Percentiles rank a stretch among this genome's conserved stretches.
Evolutionary conservation across 35 echinoderm and acorn worm genomes (phyloP).

Genomic region (Apostichopus japonicus): DNA sequence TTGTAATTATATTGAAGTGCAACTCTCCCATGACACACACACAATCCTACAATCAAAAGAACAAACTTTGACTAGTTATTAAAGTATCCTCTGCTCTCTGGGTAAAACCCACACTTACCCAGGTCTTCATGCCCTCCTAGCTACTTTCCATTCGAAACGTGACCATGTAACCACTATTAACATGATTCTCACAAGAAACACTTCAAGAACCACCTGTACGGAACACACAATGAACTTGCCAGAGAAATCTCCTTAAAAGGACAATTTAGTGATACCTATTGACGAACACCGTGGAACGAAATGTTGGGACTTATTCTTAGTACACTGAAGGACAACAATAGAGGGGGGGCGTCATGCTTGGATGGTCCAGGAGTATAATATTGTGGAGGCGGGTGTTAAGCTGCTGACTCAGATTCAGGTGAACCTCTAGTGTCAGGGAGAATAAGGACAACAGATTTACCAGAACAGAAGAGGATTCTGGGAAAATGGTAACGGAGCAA

Average conservation of each 20-base stretch:
- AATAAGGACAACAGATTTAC: slow-evolving; percentile 7
- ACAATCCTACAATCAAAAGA: no score
- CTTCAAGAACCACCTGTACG: no score
- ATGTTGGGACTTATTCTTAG: not conserved
- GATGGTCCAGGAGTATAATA: not conserved
- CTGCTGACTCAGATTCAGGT: slow-evolving; percentile 48
- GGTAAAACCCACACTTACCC: no score
- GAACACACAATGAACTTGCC: not conserved
- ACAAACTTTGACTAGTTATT: no score
- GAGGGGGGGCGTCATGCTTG: not conserved
- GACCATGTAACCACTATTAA: no score
- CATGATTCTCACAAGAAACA: no score
- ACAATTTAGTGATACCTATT: not conserved
- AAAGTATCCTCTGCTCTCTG: no score
- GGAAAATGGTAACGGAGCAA: no score
- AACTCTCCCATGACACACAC: no score
- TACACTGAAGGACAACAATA: not conserved
- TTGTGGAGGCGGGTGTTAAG: slow-evolving; percentile 33
- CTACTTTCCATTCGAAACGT: no score
- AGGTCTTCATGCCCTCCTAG: no score
- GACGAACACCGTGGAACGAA: not conserved
- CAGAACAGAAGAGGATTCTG: not conserved
- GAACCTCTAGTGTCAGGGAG: slow-evolving; percentile 23
- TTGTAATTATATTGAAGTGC: no score
- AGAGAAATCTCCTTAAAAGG: not conserved